Evolutionary conservation across 1,140 invertebrate species (phyloP).

Genomic region (Pseudachorutes palmiensis): DNA sequence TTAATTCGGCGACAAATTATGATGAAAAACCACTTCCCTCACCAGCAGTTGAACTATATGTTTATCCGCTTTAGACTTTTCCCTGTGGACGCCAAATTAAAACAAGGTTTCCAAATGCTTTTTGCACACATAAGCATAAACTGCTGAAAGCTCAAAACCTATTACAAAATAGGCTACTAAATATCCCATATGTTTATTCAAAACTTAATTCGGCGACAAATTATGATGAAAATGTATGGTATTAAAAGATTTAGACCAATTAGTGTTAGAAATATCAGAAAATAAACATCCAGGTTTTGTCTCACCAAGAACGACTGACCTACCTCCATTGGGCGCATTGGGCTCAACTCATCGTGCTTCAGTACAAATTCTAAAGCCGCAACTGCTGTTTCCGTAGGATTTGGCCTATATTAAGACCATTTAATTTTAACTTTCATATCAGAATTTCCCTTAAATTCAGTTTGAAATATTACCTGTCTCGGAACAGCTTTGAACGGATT

Average conservation of each 20-base stretch:
- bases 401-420: neutral
- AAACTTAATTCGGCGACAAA: neutral
- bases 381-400: conserved; percentile 1
- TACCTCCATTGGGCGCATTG: neutral
- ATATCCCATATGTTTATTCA: too few relatives aligned
- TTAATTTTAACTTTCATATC: neutral
- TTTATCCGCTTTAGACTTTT: too few relatives aligned
- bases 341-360: neutral
- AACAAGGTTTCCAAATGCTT: too few relatives aligned
- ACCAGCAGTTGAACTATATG: too few relatives aligned
- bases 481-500: neutral
- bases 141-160: too few relatives aligned
- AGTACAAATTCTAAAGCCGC: neutral
- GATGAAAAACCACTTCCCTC: too few relatives aligned
- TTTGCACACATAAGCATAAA: too few relatives aligned
- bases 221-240: neutral
- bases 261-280: neutral
- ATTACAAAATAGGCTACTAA: too few relatives aligned
- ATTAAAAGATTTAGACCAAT: neutral
- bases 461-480: neutral
- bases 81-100: too few relatives aligned
- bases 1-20: neutral
- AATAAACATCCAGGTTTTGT: neutral
- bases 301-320: neutral
- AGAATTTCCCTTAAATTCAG: neutral